phyloP scores from a whole-genome alignment of 2,113 vertebrate genomes.

The Centropus unirufus region DNA sequence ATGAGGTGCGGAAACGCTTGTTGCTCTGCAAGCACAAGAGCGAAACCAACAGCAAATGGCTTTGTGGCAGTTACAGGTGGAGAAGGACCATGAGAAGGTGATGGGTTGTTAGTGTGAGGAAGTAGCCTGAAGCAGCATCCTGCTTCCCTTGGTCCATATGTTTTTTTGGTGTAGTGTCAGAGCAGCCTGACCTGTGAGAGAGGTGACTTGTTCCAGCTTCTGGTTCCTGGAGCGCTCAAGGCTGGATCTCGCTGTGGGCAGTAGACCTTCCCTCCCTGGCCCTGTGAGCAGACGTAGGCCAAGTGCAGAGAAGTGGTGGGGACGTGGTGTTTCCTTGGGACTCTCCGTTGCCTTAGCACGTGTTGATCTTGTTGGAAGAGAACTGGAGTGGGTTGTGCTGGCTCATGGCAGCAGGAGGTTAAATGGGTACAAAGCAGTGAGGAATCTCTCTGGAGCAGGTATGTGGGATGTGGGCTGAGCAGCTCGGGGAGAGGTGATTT shows the following conservation, averaged over 20 bases:
- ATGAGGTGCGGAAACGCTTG: not conserved
- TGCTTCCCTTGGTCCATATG: not conserved
- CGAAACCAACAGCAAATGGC: not conserved
- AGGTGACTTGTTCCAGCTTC: not conserved
- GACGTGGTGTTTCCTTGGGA: not conserved
- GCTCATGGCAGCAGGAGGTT: not conserved
- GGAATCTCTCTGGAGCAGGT: not conserved
- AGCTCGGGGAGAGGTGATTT: not conserved
- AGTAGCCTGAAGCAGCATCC: not conserved
- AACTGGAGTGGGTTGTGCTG: not conserved
- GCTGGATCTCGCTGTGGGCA: not conserved
- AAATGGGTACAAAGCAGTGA: not conserved
- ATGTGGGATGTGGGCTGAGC: accelerated
- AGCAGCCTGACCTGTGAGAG: not conserved
- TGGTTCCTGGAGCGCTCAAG: not conserved
- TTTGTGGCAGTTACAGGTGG: not conserved
- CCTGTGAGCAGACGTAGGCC: not conserved
- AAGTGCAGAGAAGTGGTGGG: not conserved
- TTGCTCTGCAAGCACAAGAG: not conserved
- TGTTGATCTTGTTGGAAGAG: not conserved
- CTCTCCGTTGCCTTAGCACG: not conserved
- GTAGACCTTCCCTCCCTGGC: not conserved
- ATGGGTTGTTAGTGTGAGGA: not conserved
- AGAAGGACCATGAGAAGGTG: not conserved
- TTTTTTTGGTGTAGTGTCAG: not conserved